These are phyloP conservation scores for Etheostoma nigrum DNA, from an alignment of 2,797 vertebrate species.

Conservation along the genomic window DNA sequence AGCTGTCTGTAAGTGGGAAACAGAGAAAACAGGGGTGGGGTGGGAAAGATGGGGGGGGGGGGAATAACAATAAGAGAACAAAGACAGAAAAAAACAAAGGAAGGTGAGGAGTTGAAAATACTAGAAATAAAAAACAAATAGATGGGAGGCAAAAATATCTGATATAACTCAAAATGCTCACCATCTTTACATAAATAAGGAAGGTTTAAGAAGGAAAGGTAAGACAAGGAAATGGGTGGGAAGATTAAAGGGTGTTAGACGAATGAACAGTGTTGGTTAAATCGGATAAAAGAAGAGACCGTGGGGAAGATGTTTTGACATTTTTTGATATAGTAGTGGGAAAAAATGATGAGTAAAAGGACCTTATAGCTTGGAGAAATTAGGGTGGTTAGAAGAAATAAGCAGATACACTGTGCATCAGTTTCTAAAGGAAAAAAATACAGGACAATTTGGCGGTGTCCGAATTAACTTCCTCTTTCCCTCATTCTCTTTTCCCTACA, in stretches of 20 bases:
- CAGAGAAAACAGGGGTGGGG: slow-evolving; percentile 19
- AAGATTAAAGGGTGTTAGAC: slow-evolving; percentile 28
- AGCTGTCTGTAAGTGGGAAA: slow-evolving; percentile 83
- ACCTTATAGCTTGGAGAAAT: slow-evolving; percentile 15
- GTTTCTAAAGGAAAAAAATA: neutral
- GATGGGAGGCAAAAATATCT: slow-evolving; percentile 17
- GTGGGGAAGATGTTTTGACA: neutral
- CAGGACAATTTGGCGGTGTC: neutral
- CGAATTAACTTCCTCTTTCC: neutral
- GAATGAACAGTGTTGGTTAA: slow-evolving; percentile 19
- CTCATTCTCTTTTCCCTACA: neutral
- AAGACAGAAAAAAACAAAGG: slow-evolving; percentile 36
- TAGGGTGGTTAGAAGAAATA: neutral
- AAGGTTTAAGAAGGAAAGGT: slow-evolving; percentile 32
- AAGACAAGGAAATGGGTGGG: slow-evolving; percentile 44
- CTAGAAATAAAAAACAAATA: slow-evolving; percentile 30
- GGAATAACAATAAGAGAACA: slow-evolving; percentile 48
- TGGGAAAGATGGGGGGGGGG: slow-evolving; percentile 17
- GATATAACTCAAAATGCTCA: slow-evolving; percentile 60
- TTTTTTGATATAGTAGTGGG: neutral
- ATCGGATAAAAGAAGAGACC: slow-evolving; percentile 8
- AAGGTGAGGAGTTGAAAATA: slow-evolving; percentile 7
- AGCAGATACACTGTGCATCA: neutral
- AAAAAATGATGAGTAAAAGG: neutral
- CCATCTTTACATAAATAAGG: slow-evolving; percentile 62